phyloP scores from a whole-genome alignment of 2,797 vertebrate genomes.

The Chiroxiphia lanceolata region DNA sequence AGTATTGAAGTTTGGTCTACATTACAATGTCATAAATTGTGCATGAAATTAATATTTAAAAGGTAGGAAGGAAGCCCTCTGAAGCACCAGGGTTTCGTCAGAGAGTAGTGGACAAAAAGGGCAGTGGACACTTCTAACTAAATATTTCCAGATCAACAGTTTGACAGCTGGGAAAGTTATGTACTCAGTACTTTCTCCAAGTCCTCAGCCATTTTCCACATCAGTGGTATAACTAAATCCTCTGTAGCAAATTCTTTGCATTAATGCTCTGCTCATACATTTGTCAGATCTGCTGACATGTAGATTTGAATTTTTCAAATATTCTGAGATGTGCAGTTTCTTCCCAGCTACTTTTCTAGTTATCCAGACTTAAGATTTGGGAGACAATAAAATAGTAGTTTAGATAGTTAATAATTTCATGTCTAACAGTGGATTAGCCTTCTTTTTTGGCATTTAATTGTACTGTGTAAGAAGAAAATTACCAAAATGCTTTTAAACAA shows the following conservation, averaged over 20 bases:
- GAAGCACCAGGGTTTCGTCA: background rate
- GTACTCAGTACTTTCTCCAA: background rate
- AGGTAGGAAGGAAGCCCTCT: background rate
- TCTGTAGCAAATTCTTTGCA: background rate
- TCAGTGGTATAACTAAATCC: background rate
- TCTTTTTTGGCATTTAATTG: background rate
- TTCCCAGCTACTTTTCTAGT: background rate
- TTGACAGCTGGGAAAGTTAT: background rate
- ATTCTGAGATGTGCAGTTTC: background rate
- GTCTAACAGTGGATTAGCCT: background rate
- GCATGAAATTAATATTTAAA: slow-evolving; percentile 41
- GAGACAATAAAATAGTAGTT: background rate
- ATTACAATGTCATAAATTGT: slow-evolving; percentile 9
- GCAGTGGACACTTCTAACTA: background rate
- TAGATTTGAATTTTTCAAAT: background rate
- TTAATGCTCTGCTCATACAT: background rate
- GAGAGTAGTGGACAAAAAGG: background rate
- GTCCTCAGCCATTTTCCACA: background rate
- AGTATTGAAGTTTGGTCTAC: background rate
- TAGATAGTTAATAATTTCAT: background rate
- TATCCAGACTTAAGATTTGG: background rate
- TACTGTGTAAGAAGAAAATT: background rate
- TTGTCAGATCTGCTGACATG: background rate
- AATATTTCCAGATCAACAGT: background rate
- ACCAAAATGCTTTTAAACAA: background rate